Evolutionary conservation across 2,888 invertebrate genomes (phyloP), one percentile per base, ranked within the genome.

Genomic region (Phyto melanocephala): DNA sequence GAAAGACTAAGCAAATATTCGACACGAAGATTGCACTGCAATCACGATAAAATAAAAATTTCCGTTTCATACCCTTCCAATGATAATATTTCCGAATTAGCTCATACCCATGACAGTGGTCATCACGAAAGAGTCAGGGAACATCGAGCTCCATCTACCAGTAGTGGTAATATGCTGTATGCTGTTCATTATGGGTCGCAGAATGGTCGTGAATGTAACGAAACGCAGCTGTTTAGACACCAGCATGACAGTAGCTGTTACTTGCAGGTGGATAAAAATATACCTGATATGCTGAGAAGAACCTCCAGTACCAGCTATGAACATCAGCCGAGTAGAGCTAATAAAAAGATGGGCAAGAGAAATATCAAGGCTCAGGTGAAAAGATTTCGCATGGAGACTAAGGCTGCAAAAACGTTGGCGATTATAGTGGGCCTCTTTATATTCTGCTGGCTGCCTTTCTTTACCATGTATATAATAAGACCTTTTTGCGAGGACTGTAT

Each of bases 401-500:
- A 98, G 92, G 98, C 98, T 0, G 98, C 98, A 1, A 98, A 98
- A 91, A 98, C 98, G 0, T 92, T 99, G 68, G 98, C 97, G 81
- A 98, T 99, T 85, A 99, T 99, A 84, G 98, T 99, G 3, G 99
- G 99, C 0, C 96, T 98, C 56, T 99, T 99, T 92, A 97, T 98
- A 74, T 94, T 96, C 88, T 99, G 99, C 91, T 99, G 99, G 99
- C 93, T 98, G 75, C 98, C 98, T 0, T 99, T 99, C 92, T 98
- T 99, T 92, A 97, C 97, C 56, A 96, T 98, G 92, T 98, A 98
- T 91, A 93, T 98, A 60, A 94, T 98, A 72, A 93, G 97, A 11
- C 98, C 97, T 0, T 98, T 97, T 90, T 97, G 96, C 89, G 94
- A 94, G 52, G 93, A 95, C 81, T 97, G 97, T 91, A 96, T 98